phyloP scores from a whole-genome alignment of 2,888 invertebrate species.

The Agrilus mali region DNA sequence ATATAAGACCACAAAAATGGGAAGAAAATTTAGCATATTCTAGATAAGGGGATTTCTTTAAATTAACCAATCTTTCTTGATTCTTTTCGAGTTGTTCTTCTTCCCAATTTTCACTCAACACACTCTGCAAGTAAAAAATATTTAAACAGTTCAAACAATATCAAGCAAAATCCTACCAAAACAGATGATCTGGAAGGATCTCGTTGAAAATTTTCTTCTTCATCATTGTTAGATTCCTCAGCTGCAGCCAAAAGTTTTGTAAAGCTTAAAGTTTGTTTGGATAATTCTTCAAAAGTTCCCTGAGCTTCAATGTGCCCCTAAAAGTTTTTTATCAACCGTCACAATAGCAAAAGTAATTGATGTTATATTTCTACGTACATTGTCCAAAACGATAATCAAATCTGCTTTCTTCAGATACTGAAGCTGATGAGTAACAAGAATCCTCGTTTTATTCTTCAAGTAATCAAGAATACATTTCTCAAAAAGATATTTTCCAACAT shows the following conservation, averaged over 20 bases:
- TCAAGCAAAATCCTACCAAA: no score
- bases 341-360: neutral
- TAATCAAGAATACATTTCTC: slow-evolving; percentile 53
- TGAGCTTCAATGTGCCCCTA: slow-evolving; percentile 45
- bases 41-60: neutral
- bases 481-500: slow-evolving; percentile 65
- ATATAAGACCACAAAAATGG: slow-evolving; percentile 15
- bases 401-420: slow-evolving; percentile 48
- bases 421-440: slow-evolving; percentile 62
- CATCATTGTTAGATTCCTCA: slow-evolving; percentile 14
- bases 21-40: slow-evolving; percentile 23
- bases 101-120: no score
- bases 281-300: slow-evolving; percentile 46
- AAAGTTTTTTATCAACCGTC: slow-evolving; percentile 3
- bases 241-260: slow-evolving; percentile 33
- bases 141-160: no score
- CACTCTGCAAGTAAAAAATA: no score
- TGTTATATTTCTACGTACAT: slow-evolving; percentile 35
- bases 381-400: slow-evolving; percentile 39
- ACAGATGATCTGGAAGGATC: no score
- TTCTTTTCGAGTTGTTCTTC: no score
- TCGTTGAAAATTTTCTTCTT: neutral
- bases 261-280: slow-evolving; percentile 47
- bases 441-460: slow-evolving; percentile 44
- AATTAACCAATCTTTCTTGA: no score